phyloP scores from a whole-genome alignment of 2,888 invertebrate genomes.

The Esperia sulphurella region DNA sequence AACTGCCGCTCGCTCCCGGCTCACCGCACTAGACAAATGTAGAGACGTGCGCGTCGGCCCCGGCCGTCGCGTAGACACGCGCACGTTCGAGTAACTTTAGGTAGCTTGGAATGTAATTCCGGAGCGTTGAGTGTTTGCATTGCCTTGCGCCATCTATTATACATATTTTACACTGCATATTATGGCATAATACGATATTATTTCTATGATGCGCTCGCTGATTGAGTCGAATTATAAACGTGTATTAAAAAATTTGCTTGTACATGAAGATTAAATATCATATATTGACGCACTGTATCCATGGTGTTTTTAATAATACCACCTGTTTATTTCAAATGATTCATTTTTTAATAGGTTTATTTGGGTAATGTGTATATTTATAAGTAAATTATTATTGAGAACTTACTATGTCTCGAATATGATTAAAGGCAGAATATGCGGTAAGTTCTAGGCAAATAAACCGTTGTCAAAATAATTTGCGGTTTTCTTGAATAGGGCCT shows the following conservation, averaged over 20 bases:
- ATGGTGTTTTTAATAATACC: slow-evolving; percentile 76
- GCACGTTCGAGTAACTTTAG: slow-evolving; percentile 32
- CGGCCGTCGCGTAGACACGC: slow-evolving; percentile 35
- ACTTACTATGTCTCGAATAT: slow-evolving; percentile 73
- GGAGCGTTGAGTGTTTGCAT: slow-evolving; percentile 51
- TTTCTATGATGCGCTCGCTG: slow-evolving; percentile 57
- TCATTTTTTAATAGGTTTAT: slow-evolving; percentile 68
- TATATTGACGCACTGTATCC: slow-evolving; percentile 86
- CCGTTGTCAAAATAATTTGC: slow-evolving; percentile 62
- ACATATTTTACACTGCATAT: slow-evolving; percentile 69
- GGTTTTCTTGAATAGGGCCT: slow-evolving; percentile 63
- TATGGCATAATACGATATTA: slow-evolving; percentile 79
- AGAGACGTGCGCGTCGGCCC: slow-evolving; percentile 36
- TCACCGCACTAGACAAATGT: slow-evolving; percentile 42
- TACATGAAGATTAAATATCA: slow-evolving; percentile 88
- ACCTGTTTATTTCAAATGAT: slow-evolving; percentile 56
- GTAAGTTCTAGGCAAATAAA: slow-evolving; percentile 76
- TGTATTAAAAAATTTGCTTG: slow-evolving; percentile 85
- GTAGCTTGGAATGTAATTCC: slow-evolving; percentile 73
- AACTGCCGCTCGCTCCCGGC: slow-evolving; percentile 32
- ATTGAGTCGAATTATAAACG: slow-evolving; percentile 62
- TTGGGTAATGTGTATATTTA: slow-evolving; percentile 76
- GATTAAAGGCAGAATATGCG: slow-evolving; percentile 61
- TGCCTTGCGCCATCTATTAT: slow-evolving; percentile 55
- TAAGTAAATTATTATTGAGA: slow-evolving; percentile 76